Evolutionary conservation across 2,888 invertebrate genomes (phyloP), one percentile per base, ranked within the genome.

Genomic region (Conops quadrifasciatus): DNA sequence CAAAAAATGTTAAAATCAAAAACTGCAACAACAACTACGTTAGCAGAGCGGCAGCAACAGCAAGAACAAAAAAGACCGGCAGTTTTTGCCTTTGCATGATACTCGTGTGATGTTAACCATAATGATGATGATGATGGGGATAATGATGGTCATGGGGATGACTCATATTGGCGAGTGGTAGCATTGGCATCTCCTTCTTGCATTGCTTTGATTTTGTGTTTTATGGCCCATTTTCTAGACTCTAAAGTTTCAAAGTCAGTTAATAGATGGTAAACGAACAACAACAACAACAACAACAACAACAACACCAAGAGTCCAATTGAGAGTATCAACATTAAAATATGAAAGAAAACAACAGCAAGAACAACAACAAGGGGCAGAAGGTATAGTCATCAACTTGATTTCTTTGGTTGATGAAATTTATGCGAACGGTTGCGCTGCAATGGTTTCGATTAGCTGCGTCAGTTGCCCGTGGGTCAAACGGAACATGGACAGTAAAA

Each of bases 1-100:
- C 28, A 66, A 53, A 53, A 53, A 66, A 66, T 53, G n/a, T 66
- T 30, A 66, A 66, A 66, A 53, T 53, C 66, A 66, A 53, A 53
- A 43, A 5, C 45, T 43, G 13, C 21, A 62, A 26, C 28, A 28
- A 51, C 30, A 51, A 30, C 28, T 24, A 13, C 45, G 11, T 49
- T 5, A 5, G 49, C n/a, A 49, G n/a, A 43, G 45, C 45, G 19
- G 19, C 28, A 5, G n/a, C n/a, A 26, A 30, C 30, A 16, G 59
- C 16, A n/a, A n/a, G n/a, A n/a, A n/a, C n/a, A n/a, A n/a, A n/a
- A n/a, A n/a, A n/a, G n/a, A n/a, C n/a, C n/a, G n/a, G n/a, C n/a
- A n/a, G n/a, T n/a, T n/a, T n/a, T n/a, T n/a, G n/a, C n/a, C n/a
- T n/a, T n/a, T n/a, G n/a, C n/a, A n/a, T n/a, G n/a, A n/a, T n/a